Conservation (phyloP, 2,113 vertebrate genomes). For the Nycticebus coucang region DNA sequence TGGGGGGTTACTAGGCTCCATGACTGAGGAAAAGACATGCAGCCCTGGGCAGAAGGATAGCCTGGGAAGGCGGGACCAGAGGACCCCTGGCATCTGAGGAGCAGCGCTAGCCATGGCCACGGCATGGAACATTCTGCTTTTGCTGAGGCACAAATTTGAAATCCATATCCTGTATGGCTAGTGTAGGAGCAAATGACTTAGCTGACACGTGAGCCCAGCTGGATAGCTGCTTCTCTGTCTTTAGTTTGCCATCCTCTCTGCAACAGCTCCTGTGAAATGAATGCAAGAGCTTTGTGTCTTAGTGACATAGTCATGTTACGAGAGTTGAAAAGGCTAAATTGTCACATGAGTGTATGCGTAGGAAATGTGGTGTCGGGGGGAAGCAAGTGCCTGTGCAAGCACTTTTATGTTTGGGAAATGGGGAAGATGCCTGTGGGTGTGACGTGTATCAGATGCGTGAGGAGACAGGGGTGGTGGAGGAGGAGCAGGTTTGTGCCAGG, state of each 20-base stretch:
- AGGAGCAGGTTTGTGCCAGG: neutral
- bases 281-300: neutral
- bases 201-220: neutral
- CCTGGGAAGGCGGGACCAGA: neutral
- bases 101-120: neutral
- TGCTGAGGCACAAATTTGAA: neutral
- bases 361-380: neutral
- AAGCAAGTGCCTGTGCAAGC: neutral
- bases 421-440: neutral
- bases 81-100: neutral
- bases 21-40: neutral
- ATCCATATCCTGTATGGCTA: neutral
- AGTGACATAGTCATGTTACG: neutral
- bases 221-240: neutral
- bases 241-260: neutral
- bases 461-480: neutral
- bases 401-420: neutral
- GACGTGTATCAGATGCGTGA: neutral
- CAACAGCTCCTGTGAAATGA: neutral
- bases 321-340: neutral
- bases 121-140: neutral
- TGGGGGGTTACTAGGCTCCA: neutral
- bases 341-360: neutral
- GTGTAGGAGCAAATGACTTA: neutral
- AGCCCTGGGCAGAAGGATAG: neutral